These are phyloP conservation scores for Columbina picui DNA, from an alignment of 2,113 vertebrate genomes.

Conservation along the genomic window DNA sequence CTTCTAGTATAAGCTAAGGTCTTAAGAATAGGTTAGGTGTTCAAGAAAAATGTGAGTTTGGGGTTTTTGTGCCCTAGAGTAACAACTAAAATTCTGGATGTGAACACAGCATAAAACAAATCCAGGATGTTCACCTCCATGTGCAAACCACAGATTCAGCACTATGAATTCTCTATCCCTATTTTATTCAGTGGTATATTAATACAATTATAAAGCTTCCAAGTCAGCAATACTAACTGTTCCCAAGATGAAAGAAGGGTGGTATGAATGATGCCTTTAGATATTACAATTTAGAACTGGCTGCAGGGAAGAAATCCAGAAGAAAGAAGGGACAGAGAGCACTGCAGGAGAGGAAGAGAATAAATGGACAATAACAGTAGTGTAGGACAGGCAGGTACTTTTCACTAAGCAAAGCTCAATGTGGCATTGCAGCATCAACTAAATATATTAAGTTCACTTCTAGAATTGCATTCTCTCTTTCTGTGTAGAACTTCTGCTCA, in stretches of 20 bases:
- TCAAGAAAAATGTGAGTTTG: not conserved
- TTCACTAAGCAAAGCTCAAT: not conserved
- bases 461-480: not conserved
- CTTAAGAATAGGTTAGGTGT: not conserved
- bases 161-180: accelerated
- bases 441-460: not conserved
- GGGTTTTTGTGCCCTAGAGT: not conserved
- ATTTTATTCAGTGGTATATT: not conserved
- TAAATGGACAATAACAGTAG: not conserved
- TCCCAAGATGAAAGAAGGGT: not conserved
- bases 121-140: accelerated
- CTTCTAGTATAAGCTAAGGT: not conserved
- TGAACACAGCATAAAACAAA: not conserved
- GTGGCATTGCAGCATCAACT: not conserved
- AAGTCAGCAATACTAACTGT: not conserved
- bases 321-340: not conserved
- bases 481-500: not conserved
- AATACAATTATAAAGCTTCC: not conserved
- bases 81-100: not conserved
- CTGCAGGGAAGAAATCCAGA: not conserved
- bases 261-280: not conserved
- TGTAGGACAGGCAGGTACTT: not conserved
- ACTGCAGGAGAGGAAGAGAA: not conserved
- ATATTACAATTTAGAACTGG: not conserved
- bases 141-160: not conserved